Conservation (phyloP, 2,888 invertebrate species). For the Oxycera nigricornis region DNA sequence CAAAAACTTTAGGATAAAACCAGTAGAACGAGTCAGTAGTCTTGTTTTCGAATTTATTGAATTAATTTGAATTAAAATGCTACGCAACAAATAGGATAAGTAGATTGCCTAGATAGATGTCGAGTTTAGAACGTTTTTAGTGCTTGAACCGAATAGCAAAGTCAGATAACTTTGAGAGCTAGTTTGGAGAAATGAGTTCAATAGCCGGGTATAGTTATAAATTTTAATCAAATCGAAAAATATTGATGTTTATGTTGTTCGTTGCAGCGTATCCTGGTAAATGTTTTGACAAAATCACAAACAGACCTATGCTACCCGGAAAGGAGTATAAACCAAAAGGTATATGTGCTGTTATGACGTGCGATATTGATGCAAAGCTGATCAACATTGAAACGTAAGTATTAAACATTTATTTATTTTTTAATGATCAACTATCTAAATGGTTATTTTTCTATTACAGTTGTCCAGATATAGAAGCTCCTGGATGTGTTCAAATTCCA, state of each 20-base stretch:
- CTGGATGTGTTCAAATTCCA: slow-evolving; percentile 59
- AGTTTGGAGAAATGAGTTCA: too few relatives aligned
- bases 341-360: slow-evolving; percentile 60
- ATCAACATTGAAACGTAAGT: slow-evolving; percentile 58
- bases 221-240: too few relatives aligned
- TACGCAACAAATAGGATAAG: too few relatives aligned
- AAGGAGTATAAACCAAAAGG: slow-evolving; percentile 61
- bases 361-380: slow-evolving; percentile 55
- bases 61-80: too few relatives aligned
- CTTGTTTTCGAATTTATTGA: too few relatives aligned
- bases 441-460: slow-evolving; percentile 20
- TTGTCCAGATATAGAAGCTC: slow-evolving; percentile 59
- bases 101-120: too few relatives aligned
- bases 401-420: background rate
- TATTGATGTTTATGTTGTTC: slow-evolving; percentile 33
- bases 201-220: too few relatives aligned
- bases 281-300: slow-evolving; percentile 60
- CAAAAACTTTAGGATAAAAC: too few relatives aligned
- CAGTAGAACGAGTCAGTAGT: too few relatives aligned
- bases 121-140: too few relatives aligned
- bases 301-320: slow-evolving; percentile 57
- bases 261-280: slow-evolving; percentile 58
- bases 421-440: background rate
- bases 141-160: too few relatives aligned
- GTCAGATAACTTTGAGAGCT: too few relatives aligned